These are phyloP conservation scores for Eugnorisma glareosa DNA, from an alignment of 2,888 invertebrate species.

Conservation along the genomic window DNA sequence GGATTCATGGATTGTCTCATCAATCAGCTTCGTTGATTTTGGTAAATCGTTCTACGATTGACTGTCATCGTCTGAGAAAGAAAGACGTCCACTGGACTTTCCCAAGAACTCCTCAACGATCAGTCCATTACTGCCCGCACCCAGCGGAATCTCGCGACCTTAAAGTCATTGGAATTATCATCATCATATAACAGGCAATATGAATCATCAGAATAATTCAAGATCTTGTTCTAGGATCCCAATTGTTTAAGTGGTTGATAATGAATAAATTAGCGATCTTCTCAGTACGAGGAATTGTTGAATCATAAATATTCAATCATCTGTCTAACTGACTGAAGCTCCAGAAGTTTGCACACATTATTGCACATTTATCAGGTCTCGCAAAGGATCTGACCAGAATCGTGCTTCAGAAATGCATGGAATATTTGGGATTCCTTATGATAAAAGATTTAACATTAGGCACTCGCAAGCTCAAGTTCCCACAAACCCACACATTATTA, in stretches of 20 bases:
- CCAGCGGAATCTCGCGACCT: not conserved
- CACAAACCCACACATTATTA: constrained; percentile 15
- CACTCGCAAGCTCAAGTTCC: not conserved
- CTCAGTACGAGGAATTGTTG: constrained; percentile 37
- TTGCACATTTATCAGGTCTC: not conserved
- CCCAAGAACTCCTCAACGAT: not conserved
- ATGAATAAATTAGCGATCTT: constrained; percentile 25
- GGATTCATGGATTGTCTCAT: not conserved
- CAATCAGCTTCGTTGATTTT: not conserved
- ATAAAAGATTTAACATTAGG: not conserved
- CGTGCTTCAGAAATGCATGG: not conserved
- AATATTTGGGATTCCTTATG: not conserved
- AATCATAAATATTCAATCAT: constrained; percentile 32
- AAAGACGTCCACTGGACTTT: not conserved
- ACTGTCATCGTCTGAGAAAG: no score
- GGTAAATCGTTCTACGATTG: not conserved
- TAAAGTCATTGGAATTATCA: not conserved
- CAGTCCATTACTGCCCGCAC: no score
- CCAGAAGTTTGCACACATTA: not conserved
- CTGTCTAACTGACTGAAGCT: not conserved
- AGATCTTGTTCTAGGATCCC: constrained; percentile 32
- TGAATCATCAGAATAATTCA: constrained; percentile 36
- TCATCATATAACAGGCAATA: not conserved
- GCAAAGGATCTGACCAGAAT: not conserved
- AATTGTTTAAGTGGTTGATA: constrained; percentile 40